A percentile compares a stretch with the other conserved stretches of the same genome.
phyloP scores from a whole-genome alignment of 2,888 invertebrate species.

The Euzetes globulus region DNA sequence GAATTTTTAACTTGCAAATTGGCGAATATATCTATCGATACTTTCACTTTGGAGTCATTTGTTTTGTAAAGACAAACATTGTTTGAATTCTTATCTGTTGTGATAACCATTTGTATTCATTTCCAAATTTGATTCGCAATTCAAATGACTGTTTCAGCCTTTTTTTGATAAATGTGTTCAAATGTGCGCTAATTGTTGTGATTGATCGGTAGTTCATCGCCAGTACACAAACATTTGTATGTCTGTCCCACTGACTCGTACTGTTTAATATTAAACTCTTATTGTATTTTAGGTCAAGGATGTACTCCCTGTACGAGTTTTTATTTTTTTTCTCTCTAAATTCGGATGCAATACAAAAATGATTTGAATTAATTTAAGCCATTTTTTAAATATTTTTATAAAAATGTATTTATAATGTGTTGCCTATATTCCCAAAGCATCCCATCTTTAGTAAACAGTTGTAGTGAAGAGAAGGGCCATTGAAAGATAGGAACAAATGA shows the following conservation, averaged over 20 bases:
- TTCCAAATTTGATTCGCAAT: too few species aligned
- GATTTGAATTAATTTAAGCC: neutral
- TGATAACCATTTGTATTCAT: too few species aligned
- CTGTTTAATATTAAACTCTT: neutral
- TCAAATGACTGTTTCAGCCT: neutral
- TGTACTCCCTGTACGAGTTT: neutral
- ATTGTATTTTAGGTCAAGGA: conserved; percentile 23
- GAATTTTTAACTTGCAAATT: too few species aligned
- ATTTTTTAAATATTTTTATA: neutral
- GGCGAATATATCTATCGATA: too few species aligned
- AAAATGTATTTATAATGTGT: neutral
- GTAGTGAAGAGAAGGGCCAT: neutral
- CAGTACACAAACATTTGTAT: neutral
- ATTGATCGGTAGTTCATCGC: neutral
- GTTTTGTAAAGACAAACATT: too few species aligned
- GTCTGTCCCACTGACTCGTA: conserved; percentile 14
- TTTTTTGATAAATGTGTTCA: neutral
- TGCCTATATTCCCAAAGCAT: too few species aligned
- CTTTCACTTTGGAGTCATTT: too few species aligned
- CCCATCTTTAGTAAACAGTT: too few species aligned
- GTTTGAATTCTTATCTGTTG: too few species aligned
- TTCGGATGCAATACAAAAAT: conserved; percentile 7
- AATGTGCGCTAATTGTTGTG: conserved; percentile 4
- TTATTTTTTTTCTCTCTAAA: neutral
- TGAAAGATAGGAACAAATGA: neutral